Evolutionary conservation across 2,797 vertebrate genomes (phyloP).

Genomic region (Emys orbicularis): DNA sequence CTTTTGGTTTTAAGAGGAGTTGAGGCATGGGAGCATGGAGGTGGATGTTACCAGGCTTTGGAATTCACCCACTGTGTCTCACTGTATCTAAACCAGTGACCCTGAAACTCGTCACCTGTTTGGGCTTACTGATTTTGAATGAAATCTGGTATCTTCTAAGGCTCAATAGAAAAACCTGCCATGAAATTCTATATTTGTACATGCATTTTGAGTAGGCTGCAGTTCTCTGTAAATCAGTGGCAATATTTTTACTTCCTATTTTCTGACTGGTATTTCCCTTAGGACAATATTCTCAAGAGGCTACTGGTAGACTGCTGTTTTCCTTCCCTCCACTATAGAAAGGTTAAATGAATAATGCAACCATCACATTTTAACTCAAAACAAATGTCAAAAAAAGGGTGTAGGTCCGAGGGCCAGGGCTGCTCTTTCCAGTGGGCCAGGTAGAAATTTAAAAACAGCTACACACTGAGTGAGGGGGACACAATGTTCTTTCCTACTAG

Average conservation of each 20-base stretch:
- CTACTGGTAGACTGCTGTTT: background rate
- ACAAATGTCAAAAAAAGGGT: background rate
- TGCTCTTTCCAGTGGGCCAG: background rate
- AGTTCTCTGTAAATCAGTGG: background rate
- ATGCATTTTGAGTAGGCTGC: background rate
- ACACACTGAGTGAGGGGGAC: accelerated
- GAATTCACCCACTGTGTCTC: background rate
- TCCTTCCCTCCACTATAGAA: background rate
- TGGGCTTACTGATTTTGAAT: background rate
- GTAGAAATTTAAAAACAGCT: background rate
- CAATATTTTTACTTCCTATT: background rate
- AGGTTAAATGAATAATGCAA: background rate
- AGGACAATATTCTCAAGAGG: background rate
- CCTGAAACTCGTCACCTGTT: background rate
- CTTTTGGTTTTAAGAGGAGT: background rate
- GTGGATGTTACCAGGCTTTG: background rate
- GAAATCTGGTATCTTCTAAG: background rate
- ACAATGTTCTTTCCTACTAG: background rate
- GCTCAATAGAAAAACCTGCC: background rate
- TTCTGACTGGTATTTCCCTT: background rate
- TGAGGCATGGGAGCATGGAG: background rate
- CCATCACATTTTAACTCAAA: background rate
- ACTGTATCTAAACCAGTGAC: background rate
- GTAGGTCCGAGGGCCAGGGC: background rate
- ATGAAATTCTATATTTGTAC: accelerated